Base-by-base conservation (phyloP, 2,797 vertebrate genomes). In the Strix occidentalis region DNA sequence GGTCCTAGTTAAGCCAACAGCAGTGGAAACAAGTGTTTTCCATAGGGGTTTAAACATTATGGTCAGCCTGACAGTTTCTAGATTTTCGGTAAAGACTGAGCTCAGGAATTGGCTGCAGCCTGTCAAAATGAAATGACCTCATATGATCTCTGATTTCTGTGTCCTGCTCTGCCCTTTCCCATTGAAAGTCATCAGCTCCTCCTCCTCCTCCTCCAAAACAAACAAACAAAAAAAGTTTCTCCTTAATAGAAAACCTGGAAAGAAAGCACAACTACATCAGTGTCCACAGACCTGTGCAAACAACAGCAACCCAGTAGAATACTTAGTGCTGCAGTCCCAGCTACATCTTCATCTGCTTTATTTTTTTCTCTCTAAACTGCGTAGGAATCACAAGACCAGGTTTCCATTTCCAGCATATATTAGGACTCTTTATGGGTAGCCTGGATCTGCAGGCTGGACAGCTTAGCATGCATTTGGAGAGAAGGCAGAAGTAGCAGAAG, bases 161-260 rank as follows among this genome's bases (percentile, higher is more conserved):
- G 83, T 90, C 80, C 92, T 94, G 64, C 35, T 74, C 66, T 91
- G 80, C 56, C 93, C 87, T 96, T 93, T 88, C 50, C 71, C 29
- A 19, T 5, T 48, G 43, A 61, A 84, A 90, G 50, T 31, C 64
- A 70, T 48, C 78, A 53, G 18, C 11, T 72, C 9, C 33, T 58
- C 10, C n/a, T 58, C 0, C 1, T 35, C 35, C 35, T 35, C 35
- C 35, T 35, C 35, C 35, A 35, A 35, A 35, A 35, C 35, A 35
- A 35, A 35, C 35, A 35, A 57, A 64, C 53, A 50, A 46, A 29
- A 16, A n/a, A n/a, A 39, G 2, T 46, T 91, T 77, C 14, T 31
- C 43, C 33, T 37, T 66, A 41, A 41, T 13, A 33, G 37, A 82
- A 64, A 74, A 37, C 15, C 24, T 64, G 41, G 13, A 74, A 75